Evolutionary conservation across 2,797 vertebrate genomes (phyloP).

Genomic region (Heteromormyrus szaboi): DNA sequence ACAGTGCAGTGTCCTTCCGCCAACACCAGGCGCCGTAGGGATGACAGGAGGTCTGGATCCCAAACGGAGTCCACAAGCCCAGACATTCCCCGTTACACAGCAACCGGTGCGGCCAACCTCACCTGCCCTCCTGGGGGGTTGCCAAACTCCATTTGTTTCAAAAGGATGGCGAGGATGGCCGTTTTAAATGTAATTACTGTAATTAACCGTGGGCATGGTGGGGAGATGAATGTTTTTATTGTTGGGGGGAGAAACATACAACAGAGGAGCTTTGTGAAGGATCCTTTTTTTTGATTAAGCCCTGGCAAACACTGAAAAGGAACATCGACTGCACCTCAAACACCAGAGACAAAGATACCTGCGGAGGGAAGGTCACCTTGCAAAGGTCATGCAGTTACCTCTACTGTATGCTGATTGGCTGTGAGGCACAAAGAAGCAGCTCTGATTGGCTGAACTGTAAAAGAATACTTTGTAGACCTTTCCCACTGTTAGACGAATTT

Average conservation of each 20-base stretch:
- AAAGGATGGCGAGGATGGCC: background rate
- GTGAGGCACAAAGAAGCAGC: background rate
- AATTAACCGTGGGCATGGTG: background rate
- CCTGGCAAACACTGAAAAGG: background rate
- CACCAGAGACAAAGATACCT: background rate
- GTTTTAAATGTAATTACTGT: slow-evolving; percentile 4
- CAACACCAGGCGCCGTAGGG: background rate
- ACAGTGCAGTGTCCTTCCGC: background rate
- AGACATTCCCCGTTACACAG: background rate
- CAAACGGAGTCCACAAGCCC: background rate
- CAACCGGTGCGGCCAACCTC: background rate
- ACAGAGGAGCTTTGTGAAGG: background rate
- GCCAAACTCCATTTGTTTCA: background rate
- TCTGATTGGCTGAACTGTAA: background rate
- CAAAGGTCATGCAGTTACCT: background rate
- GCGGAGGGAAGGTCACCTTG: slow-evolving; percentile 12
- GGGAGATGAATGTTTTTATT: slow-evolving; percentile 10
- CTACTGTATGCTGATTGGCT: background rate
- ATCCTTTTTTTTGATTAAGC: background rate
- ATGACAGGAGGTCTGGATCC: background rate
- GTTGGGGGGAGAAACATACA: background rate
- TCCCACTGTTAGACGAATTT: background rate
- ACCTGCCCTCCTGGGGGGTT: background rate
- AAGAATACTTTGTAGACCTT: background rate
- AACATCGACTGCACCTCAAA: background rate